Percentiles rank a stretch among this genome's conserved stretches.
These are phyloP conservation scores for Drosophila nigritarsus DNA, from an alignment of 2,888 invertebrate species.

Conservation along the genomic window DNA sequence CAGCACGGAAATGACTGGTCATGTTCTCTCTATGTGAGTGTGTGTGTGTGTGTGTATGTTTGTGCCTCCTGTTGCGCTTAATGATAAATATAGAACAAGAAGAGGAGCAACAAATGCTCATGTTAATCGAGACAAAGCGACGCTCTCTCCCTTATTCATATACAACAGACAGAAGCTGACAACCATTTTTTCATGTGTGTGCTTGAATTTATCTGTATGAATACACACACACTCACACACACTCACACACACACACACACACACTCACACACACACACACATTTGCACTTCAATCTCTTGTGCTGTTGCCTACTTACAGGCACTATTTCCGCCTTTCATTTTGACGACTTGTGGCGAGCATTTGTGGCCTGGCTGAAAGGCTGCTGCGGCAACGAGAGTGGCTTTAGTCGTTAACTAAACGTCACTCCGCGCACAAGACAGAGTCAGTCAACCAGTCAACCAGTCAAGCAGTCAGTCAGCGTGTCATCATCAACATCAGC, in stretches of 20 bases:
- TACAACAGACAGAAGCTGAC: constrained; percentile 13
- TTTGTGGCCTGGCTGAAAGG: constrained; percentile 39
- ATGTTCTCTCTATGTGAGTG: constrained; percentile 3
- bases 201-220: neutral
- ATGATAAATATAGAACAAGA: constrained; percentile 61
- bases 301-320: constrained; percentile 72
- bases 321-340: constrained; percentile 78
- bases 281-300: constrained; percentile 12
- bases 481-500: constrained; percentile 26
- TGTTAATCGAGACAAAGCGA: constrained; percentile 80
- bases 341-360: constrained; percentile 59
- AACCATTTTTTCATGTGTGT: constrained; percentile 3
- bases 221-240: neutral
- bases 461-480: constrained; percentile 18
- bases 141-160: constrained; percentile 33
- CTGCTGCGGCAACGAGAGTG: constrained; percentile 63
- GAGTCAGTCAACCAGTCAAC: constrained; percentile 15
- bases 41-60: constrained; percentile 10
- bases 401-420: constrained; percentile 67
- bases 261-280: constrained; percentile 1
- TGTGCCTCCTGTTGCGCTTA: constrained; percentile 73
- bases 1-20: constrained; percentile 66
- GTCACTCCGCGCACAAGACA: constrained; percentile 63
- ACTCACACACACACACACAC: constrained; percentile 1
- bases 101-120: constrained; percentile 51